Conservation (phyloP, 2,113 vertebrate species). For the Lipophrys pholis region DNA sequence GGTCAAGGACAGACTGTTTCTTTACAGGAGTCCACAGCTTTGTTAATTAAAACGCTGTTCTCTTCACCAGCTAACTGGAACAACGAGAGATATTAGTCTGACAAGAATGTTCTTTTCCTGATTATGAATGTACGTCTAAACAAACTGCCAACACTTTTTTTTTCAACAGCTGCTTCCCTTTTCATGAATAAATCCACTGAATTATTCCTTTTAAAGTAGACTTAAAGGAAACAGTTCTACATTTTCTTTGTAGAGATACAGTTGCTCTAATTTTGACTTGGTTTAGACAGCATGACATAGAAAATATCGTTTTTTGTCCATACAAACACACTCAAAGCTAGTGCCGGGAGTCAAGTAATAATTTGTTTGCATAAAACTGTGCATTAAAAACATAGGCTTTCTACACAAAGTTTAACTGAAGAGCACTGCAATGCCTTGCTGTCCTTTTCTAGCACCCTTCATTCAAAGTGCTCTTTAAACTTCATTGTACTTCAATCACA, state of each 20-base stretch:
- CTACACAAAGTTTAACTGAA: slow-evolving; percentile 11
- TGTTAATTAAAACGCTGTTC: slow-evolving; percentile 30
- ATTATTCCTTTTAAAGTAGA: slow-evolving; percentile 4
- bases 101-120: not conserved
- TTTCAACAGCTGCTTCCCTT: not conserved
- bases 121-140: slow-evolving; percentile 30
- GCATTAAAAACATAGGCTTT: slow-evolving; percentile 9
- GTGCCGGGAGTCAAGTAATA: not conserved
- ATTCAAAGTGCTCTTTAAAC: slow-evolving; percentile 20
- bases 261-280: slow-evolving; percentile 46
- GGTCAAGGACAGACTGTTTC: slow-evolving; percentile 66
- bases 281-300: slow-evolving; percentile 71
- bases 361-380: not conserved
- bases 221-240: not conserved
- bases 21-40: slow-evolving; percentile 28
- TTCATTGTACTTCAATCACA: not conserved
- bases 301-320: slow-evolving; percentile 2
- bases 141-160: not conserved
- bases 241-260: not conserved
- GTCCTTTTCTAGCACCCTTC: not conserved
- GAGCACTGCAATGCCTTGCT: not conserved
- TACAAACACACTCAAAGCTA: not conserved
- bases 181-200: not conserved
- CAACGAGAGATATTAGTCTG: slow-evolving; percentile 11
- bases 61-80: slow-evolving; percentile 30